Conservation (phyloP, 2,888 invertebrate genomes). For the Agrenia bidenticulata region DNA sequence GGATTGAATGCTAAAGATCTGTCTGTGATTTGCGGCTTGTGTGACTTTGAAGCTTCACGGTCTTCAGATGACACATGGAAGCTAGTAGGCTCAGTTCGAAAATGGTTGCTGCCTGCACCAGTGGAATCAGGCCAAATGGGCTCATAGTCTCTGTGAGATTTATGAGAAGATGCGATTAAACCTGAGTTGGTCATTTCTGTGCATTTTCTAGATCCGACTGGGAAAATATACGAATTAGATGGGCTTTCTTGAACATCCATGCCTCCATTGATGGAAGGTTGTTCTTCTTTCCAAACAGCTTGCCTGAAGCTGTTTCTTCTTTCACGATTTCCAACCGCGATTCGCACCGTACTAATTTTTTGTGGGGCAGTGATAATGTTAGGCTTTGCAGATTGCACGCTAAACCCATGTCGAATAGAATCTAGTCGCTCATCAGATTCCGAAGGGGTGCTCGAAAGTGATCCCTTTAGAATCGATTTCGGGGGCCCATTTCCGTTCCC, state of each 20-base stretch:
- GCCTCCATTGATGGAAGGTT: slow-evolving; percentile 4
- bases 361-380: slow-evolving; percentile 32
- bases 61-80: not conserved
- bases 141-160: slow-evolving; percentile 52
- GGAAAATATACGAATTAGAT: slow-evolving; percentile 6
- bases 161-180: not conserved
- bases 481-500: slow-evolving; percentile 19
- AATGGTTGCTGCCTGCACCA: not conserved
- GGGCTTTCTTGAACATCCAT: not conserved
- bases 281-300: slow-evolving; percentile 54
- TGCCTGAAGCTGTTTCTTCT: slow-evolving; percentile 55
- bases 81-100: not conserved
- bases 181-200: not conserved
- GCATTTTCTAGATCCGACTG: not conserved
- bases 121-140: slow-evolving; percentile 52
- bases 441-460: slow-evolving; percentile 45
- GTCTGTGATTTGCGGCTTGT: not conserved
- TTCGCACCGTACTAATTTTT: slow-evolving; percentile 51
- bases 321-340: slow-evolving; percentile 54
- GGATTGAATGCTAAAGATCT: not conserved
- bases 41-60: not conserved
- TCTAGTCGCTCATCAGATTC: slow-evolving; percentile 48
- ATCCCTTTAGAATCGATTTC: slow-evolving; percentile 47
- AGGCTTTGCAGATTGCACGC: slow-evolving; percentile 19
- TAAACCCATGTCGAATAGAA: slow-evolving; percentile 8